Conservation (phyloP, 2,888 invertebrate species). For the Lasius fuliginosus region DNA sequence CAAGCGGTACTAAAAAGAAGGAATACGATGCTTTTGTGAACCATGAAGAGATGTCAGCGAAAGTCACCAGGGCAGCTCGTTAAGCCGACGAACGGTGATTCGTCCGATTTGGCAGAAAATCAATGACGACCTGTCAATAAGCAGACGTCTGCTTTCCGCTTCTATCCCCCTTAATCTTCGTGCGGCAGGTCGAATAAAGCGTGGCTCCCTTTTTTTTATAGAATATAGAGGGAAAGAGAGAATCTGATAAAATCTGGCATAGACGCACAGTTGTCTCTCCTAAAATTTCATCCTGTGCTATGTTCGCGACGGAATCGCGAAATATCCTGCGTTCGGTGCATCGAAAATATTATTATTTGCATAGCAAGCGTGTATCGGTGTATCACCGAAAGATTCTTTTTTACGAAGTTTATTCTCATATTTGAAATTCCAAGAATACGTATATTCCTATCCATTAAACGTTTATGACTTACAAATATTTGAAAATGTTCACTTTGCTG, state of each 20-base stretch:
- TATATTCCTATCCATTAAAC: constrained; percentile 37
- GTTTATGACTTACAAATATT: constrained; percentile 30
- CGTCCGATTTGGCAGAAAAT: constrained; percentile 65
- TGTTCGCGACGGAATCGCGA: constrained; percentile 38
- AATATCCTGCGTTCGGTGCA: constrained; percentile 43
- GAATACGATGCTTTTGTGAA: constrained; percentile 46
- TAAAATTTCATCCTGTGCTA: constrained; percentile 51
- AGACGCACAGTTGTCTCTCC: constrained; percentile 53
- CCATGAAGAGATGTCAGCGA: constrained; percentile 26
- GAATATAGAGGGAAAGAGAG: constrained; percentile 53
- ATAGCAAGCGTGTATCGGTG: constrained; percentile 39
- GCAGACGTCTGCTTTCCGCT: constrained; percentile 58
- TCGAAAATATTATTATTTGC: constrained; percentile 55
- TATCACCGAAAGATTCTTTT: constrained; percentile 15
- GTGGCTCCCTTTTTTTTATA: constrained; percentile 47
- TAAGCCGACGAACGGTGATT: constrained; percentile 58
- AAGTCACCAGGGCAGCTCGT: constrained; percentile 52
- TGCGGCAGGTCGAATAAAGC: constrained; percentile 48
- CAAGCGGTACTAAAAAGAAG: constrained; percentile 34
- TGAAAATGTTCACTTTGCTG: constrained; percentile 11
- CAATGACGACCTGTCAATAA: constrained; percentile 65
- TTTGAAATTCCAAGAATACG: constrained; percentile 30
- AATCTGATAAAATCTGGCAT: constrained; percentile 54
- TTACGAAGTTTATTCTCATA: not conserved
- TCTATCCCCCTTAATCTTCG: constrained; percentile 54